Conservation (phyloP, 2,888 invertebrate species). For the Dynastes maya region DNA sequence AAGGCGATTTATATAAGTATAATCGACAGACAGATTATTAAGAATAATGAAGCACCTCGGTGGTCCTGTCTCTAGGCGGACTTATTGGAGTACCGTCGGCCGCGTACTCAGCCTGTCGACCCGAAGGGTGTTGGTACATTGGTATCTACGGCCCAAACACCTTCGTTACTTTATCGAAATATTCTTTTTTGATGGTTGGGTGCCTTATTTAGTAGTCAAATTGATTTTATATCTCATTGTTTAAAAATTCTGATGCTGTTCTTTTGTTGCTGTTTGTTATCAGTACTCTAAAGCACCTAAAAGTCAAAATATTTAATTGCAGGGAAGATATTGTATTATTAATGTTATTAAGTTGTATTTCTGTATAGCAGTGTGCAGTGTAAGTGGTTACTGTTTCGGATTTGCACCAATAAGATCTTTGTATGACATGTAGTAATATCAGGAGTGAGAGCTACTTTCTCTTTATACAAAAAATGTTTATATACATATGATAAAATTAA, state of each 20-base stretch:
- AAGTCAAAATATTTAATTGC: neutral
- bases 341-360: constrained; percentile 1
- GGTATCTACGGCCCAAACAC: constrained; percentile 74
- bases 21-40: constrained; percentile 75
- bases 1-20: constrained; percentile 73
- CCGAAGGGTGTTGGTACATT: constrained; percentile 77
- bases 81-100: constrained; percentile 70
- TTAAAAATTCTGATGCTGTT: constrained; percentile 46
- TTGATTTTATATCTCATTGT: neutral
- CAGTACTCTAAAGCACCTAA: neutral
- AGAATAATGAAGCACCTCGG: constrained; percentile 71
- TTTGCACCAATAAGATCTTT: no score
- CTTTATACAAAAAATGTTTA: no score
- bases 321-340: neutral
- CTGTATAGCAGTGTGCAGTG: neutral
- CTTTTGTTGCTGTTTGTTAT: constrained; percentile 15
- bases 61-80: constrained; percentile 70
- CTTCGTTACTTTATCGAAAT: constrained; percentile 57
- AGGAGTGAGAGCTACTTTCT: no score
- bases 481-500: no score
- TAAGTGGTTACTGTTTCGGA: no score
- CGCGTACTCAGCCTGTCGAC: constrained; percentile 70
- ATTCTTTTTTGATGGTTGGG: constrained; percentile 42
- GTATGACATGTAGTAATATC: no score
- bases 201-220: constrained; percentile 7